These are phyloP conservation scores for Eristalinus aeneus DNA, from an alignment of 2,888 invertebrate species.

Conservation along the genomic window DNA sequence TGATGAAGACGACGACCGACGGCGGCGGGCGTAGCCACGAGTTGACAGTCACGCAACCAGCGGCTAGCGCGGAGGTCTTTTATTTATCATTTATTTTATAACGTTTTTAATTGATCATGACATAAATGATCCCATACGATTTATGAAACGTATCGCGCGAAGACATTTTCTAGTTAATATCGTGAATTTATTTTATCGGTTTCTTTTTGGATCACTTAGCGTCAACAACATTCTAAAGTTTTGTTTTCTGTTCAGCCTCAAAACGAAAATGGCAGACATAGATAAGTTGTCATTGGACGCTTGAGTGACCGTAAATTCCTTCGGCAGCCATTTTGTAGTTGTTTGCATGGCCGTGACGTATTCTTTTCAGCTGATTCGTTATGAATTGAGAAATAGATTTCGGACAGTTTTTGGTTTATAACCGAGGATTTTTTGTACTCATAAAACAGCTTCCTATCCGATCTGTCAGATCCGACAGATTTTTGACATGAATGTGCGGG, in stretches of 20 bases:
- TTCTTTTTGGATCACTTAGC: slow-evolving; percentile 17
- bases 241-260: background rate
- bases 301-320: background rate
- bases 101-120: slow-evolving; percentile 48
- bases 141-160: slow-evolving; percentile 38
- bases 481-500: background rate
- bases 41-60: slow-evolving; percentile 11
- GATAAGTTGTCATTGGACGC: background rate
- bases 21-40: background rate
- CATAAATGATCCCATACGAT: slow-evolving; percentile 42
- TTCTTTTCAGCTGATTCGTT: background rate
- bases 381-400: background rate
- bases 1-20: background rate
- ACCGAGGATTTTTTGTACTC: background rate
- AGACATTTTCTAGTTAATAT: slow-evolving; percentile 13
- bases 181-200: slow-evolving; percentile 27
- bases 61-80: background rate
- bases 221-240: slow-evolving; percentile 16
- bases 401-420: background rate
- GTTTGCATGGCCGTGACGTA: background rate
- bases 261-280: background rate
- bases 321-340: background rate
- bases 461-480: background rate
- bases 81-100: slow-evolving; percentile 49
- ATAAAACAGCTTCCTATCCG: background rate